Evolutionary conservation across 1,140 invertebrate species (phyloP), one percentile per base, ranked within the genome.

Genomic region (Papilio glaucus): DNA sequence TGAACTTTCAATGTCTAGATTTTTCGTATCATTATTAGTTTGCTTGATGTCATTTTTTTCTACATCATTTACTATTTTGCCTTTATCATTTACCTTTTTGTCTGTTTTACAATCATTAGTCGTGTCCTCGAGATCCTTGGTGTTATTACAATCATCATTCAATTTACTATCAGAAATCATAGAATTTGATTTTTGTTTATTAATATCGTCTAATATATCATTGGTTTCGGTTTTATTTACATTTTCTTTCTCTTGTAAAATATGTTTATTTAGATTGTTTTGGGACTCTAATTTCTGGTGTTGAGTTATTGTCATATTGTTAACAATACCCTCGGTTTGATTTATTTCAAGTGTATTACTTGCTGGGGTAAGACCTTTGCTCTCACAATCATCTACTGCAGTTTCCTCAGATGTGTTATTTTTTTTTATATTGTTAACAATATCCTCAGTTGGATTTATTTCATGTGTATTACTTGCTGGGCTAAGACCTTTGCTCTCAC

Each of bases 91-190:
- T 67, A 73, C 75, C 67, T 61, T 77, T 67, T n/a, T 80, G 60
- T 73, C 79, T 71, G 41, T 77, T 79, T 61, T 26, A 57, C 49
- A 24, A 57, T 26, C 18, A 57, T 13, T 24, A 24, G 2, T 26
- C 12, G 18, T 57, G 49, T 84, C 80, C 42, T 85, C 81, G 26
- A 80, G 81, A 33, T 78, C 74, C 37, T 77, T 80, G 71, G 53
- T 78, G n/a, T 62, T 67, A 7, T 57, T 24, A 37, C 62, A 29
- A 26, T 61, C 60, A 33, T 29, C n/a, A 33, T 8, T 62, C 1
- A 10, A 0, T 37, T 18, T 13, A 15, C 4, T 4, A 2, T 62
- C n/a, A 4, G 13, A 13, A 37, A 37, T 13, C 4, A 8, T 10
- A 15, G 2, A 4, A 13, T 37, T 62, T 62, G 26, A 18, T 37